Evolutionary conservation across 2,888 invertebrate genomes (phyloP).

Genomic region (Agrotis exclamationis): DNA sequence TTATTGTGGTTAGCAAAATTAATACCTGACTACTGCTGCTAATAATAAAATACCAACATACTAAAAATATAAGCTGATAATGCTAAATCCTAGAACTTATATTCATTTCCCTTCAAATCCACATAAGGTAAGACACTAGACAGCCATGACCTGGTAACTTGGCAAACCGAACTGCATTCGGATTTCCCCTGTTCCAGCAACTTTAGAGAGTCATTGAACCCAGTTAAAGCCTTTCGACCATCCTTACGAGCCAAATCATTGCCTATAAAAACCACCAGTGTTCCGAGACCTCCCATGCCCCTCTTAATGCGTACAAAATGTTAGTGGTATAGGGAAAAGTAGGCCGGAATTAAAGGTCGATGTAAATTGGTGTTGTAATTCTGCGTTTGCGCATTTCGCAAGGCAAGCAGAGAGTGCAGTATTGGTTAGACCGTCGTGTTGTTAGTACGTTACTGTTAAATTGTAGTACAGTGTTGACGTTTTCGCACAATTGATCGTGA

Average conservation of each 20-base stretch:
- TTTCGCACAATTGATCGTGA: slow-evolving; percentile 43
- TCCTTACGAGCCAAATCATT: slow-evolving; percentile 55
- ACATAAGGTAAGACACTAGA: neutral
- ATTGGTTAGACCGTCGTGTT: slow-evolving; percentile 63
- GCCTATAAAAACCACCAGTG: slow-evolving; percentile 49
- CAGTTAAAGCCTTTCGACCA: slow-evolving; percentile 47
- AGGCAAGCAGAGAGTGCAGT: slow-evolving; percentile 67
- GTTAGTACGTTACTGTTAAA: slow-evolving; percentile 60
- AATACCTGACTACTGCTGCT: neutral
- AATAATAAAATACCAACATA: neutral
- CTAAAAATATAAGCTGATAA: neutral
- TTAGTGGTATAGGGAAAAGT: slow-evolving; percentile 17
- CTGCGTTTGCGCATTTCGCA: slow-evolving; percentile 72
- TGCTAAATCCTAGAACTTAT: slow-evolving; percentile 2
- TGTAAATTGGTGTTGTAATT: slow-evolving; percentile 56
- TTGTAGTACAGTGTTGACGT: slow-evolving; percentile 37
- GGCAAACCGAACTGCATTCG: slow-evolving; percentile 37
- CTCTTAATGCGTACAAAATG: slow-evolving; percentile 5
- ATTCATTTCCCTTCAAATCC: slow-evolving; percentile 27
- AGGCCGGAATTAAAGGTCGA: slow-evolving; percentile 51
- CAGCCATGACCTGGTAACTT: slow-evolving; percentile 47
- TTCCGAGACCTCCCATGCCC: slow-evolving; percentile 24
- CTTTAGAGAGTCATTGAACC: slow-evolving; percentile 60
- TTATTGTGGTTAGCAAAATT: neutral
- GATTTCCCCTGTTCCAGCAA: slow-evolving; percentile 43